These are phyloP conservation scores for Menidia beryllina DNA, from an alignment of 2,113 vertebrate species.

Conservation along the genomic window DNA sequence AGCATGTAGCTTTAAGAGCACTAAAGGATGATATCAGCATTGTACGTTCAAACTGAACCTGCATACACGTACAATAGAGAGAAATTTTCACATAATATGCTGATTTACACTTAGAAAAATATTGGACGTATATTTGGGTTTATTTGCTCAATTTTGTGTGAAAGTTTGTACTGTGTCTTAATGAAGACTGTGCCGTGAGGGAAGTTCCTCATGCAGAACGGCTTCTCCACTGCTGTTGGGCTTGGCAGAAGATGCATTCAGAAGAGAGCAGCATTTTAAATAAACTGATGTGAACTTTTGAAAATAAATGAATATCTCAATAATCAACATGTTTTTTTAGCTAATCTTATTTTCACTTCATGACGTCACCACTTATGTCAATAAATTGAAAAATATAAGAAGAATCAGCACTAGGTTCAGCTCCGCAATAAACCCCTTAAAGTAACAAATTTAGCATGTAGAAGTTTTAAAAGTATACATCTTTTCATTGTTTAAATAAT, in stretches of 20 bases:
- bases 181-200: neutral
- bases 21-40: neutral
- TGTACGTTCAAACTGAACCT: neutral
- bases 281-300: constrained; percentile 33
- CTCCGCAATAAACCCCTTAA: constrained; percentile 5
- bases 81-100: constrained; percentile 7
- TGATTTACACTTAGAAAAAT: too few relatives aligned
- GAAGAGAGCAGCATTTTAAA: constrained; percentile 2
- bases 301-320: constrained; percentile 17
- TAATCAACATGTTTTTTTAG: constrained; percentile 4
- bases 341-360: neutral
- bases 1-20: neutral
- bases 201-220: neutral
- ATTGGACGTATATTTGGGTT: too few relatives aligned
- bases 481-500: too few relatives aligned
- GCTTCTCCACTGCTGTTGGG: constrained; percentile 4
- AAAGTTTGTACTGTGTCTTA: constrained; percentile 14
- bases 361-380: neutral
- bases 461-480: neutral
- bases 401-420: neutral
- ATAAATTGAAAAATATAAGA: neutral
- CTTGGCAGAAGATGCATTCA: constrained; percentile 2
- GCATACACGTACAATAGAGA: neutral
- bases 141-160: too few relatives aligned
- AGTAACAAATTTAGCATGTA: neutral